Base-by-base conservation (phyloP, 2,888 invertebrate species). In the Taenaris catops region DNA sequence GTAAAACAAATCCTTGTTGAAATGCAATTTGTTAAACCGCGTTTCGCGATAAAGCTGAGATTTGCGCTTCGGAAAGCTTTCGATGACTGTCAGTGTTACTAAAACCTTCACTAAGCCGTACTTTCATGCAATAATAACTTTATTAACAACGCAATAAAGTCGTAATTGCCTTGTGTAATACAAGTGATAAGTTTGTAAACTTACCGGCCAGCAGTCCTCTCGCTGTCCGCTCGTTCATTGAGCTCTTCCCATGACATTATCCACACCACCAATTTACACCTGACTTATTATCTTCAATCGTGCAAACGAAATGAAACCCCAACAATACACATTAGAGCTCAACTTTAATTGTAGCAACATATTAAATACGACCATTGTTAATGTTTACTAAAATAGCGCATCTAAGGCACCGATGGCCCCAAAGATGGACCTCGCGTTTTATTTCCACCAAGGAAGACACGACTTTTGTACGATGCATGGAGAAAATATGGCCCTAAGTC, bases 171-270 rank as follows among this genome's bases (percentile, higher is more conserved):
- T 55, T 60, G 53, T 45, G 34, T 46, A 55, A 59, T 51, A 45
- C 44, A 38, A 41, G 43, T 48, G 62, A 62, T 68, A 68, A 62
- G 56, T 64, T 69, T 59, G 68, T 60, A 48, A 55, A 55, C 60
- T 66, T 61, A 63, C 66, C 70, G 78, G 70, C 69, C 79, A 69
- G 78, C 74, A 76, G 84, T 79, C 80, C 75, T 76, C 70, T 73
- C 73, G 74, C 74, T 79, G 84, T 78, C 84, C 81, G 81, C 72
- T 70, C 76, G 76, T 80, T 81, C 80, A 81, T 76, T 80, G 76
- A 80, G 84, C 73, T 75, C 83, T 86, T 86, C 84, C 84, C 86
- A 86, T 84, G 86, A 86, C 86, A 86, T 86, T 86, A 84, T 79
- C 72, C 73, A 48, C 48, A 44, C 48, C 46, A 48, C 46, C 51